Conservation (phyloP, 2,797 vertebrate genomes). For the Ptychadena robeensis region DNA sequence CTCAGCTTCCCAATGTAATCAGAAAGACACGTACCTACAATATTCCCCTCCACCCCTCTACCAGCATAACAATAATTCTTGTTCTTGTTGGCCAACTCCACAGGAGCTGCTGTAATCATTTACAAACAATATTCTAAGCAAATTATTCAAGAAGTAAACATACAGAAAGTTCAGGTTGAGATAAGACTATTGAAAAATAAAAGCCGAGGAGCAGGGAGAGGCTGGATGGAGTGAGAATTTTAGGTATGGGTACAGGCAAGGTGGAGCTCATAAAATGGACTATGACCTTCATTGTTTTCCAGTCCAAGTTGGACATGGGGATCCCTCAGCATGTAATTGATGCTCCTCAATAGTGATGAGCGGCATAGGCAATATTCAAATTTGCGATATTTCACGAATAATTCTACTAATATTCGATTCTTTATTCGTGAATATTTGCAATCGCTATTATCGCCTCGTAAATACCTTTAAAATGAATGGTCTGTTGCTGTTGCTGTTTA, state of each 20-base stretch:
- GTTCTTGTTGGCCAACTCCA: not conserved
- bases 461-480: too few species aligned
- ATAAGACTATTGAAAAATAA: not conserved
- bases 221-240: not conserved
- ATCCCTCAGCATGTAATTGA: too few species aligned
- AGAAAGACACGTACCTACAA: slow-evolving; percentile 14
- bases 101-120: not conserved
- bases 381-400: too few species aligned
- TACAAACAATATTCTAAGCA: not conserved
- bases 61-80: slow-evolving; percentile 5
- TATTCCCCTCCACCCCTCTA: not conserved
- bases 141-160: not conserved
- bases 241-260: not conserved
- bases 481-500: too few species aligned
- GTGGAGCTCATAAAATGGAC: too few species aligned
- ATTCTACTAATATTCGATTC: too few species aligned
- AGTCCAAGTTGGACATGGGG: too few species aligned
- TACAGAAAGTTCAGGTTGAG: not conserved
- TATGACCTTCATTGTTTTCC: too few species aligned
- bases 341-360: too few species aligned
- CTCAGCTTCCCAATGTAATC: slow-evolving; percentile 30
- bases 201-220: not conserved
- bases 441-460: too few species aligned
- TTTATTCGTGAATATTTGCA: too few species aligned
- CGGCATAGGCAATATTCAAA: too few species aligned